Base-by-base conservation (phyloP, 2,113 vertebrate genomes). In the Cygnus buccinator region DNA sequence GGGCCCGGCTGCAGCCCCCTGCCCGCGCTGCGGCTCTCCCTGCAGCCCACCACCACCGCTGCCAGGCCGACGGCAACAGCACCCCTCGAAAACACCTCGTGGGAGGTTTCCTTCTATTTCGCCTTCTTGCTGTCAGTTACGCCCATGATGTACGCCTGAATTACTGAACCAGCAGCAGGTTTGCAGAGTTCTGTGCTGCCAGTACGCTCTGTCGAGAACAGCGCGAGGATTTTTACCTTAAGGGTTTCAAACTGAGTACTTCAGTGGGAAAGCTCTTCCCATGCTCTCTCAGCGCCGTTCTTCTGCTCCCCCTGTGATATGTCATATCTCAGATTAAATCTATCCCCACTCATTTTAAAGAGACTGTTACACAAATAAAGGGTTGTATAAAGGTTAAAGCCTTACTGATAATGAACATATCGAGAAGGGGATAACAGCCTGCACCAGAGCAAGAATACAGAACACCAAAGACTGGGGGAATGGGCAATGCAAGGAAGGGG, bases 211-310 rank as follows among this genome's bases (percentile, higher is more conserved):
- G 3, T 0, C 35, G 84, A 94, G 83, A 65, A 10, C 63, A 58
- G 67, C 84, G 55, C 54, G 59, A 21, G 92, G 70, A 68, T 26
- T 43, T 52, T 54, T 37, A 54, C 50, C 80, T 8, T 10, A 39
- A 28, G 77, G 54, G 39, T 13, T 71, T 14, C 52, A 50, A 21
- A 19, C 22, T 17, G 39, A 5, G 50, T 43, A 65, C 94, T 55
- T 93, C 63, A 65, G 93, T 67, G 94, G 96, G 94, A 90, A 95
- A 73, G 95, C 96, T 94, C 83, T 81, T 85, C 89, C 93, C 87
- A 31, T 92, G 72, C 55, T 25, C 9, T 2, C 67, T 7, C 10
- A 1, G 57, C 1, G 43, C 2, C 62, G 1, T 11, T n/a, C 13
- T 7, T 54, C 58, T 33, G 59, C 61, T 31, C 44, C 66, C 46